Percentiles rank a stretch among this genome's conserved stretches.
These are phyloP conservation scores for Galeruca laticollis DNA, from an alignment of 2,888 invertebrate genomes.

Conservation along the genomic window DNA sequence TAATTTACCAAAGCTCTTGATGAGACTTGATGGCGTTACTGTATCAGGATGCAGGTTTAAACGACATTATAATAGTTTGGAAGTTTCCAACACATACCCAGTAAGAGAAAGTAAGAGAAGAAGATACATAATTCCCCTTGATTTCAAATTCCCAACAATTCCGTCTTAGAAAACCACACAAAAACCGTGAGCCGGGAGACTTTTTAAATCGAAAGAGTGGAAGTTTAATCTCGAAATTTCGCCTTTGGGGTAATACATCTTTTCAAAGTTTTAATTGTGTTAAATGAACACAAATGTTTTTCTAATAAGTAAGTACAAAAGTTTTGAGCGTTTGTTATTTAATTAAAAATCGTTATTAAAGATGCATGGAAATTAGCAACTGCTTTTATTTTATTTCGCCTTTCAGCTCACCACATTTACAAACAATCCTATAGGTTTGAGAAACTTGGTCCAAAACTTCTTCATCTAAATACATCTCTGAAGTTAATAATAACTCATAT, in stretches of 20 bases:
- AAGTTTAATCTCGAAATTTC: slow-evolving; percentile 27
- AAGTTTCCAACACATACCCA: background rate
- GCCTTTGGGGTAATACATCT: slow-evolving; percentile 25
- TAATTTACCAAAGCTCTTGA: no score
- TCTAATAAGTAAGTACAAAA: slow-evolving; percentile 27
- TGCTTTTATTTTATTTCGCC: background rate
- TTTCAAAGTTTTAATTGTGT: slow-evolving; percentile 31
- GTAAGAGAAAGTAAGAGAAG: background rate
- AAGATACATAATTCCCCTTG: slow-evolving; percentile 9
- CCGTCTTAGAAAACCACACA: background rate
- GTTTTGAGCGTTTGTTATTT: slow-evolving; percentile 20
- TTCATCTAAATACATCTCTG: no score
- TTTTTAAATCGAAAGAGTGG: slow-evolving; percentile 26
- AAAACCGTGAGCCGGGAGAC: slow-evolving; percentile 3
- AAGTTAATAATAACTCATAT: no score
- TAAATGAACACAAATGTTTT: slow-evolving; percentile 35
- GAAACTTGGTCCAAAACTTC: no score
- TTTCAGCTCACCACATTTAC: background rate
- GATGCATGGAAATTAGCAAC: slow-evolving; percentile 8
- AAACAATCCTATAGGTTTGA: background rate
- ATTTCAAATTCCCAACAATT: slow-evolving; percentile 11
- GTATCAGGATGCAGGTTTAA: background rate
- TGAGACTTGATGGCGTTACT: no score
- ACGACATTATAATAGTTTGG: background rate
- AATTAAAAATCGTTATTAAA: slow-evolving; percentile 12